A percentile compares a stretch with the other conserved stretches of the same genome.
Conservation (phyloP, 2,888 invertebrate genomes). For the Drosophila mercatorum region DNA sequence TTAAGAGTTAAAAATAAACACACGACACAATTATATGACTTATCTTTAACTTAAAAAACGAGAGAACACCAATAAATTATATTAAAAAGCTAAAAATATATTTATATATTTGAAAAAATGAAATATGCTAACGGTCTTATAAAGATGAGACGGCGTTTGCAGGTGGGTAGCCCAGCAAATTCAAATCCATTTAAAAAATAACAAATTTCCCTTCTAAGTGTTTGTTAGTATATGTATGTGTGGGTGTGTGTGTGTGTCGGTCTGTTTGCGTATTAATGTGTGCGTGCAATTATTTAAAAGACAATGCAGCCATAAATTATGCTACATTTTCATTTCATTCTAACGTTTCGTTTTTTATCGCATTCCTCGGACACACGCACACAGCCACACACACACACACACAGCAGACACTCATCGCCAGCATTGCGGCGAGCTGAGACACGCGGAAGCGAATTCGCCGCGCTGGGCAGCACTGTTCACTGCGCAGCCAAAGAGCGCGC, state of each 20-base stretch:
- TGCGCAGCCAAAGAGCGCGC: conserved; percentile 68
- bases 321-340: conserved; percentile 80
- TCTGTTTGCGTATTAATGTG: conserved; percentile 43
- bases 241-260: not conserved
- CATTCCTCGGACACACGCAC: conserved; percentile 67
- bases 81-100: conserved; percentile 26
- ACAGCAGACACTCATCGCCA: conserved; percentile 1
- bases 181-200: conserved; percentile 62
- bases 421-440: conserved; percentile 33
- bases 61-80: conserved; percentile 1
- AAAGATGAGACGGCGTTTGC: conserved; percentile 23
- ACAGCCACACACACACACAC: conserved; percentile 19
- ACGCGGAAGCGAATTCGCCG: conserved; percentile 64
- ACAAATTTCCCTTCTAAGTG: conserved; percentile 40
- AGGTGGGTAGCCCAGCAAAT: conserved; percentile 65
- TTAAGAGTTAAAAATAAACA: not conserved
- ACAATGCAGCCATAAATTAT: conserved; percentile 79
- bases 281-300: conserved; percentile 79
- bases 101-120: conserved; percentile 40
- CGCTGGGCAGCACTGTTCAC: conserved; percentile 58
- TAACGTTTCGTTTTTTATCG: conserved; percentile 78
- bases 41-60: no score
- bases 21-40: not conserved
- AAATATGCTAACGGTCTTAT: conserved; percentile 61
- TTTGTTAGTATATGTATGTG: conserved; percentile 14